Evolutionary conservation across 2,113 vertebrate genomes (phyloP).

Genomic region (Phainopepla nitens): DNA sequence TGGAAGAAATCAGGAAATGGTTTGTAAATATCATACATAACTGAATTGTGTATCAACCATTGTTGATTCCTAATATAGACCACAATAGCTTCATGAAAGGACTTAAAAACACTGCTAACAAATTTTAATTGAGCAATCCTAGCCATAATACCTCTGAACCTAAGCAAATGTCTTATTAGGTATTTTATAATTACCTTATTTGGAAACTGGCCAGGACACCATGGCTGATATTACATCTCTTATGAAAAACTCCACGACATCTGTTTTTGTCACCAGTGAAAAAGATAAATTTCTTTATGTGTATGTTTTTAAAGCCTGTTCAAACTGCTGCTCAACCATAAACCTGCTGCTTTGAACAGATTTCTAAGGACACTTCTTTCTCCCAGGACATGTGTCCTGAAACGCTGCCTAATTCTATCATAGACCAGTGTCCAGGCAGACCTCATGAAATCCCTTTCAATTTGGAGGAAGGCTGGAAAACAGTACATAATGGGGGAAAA

Average conservation of each 20-base stretch:
- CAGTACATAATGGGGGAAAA: not conserved
- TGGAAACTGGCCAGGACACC: not conserved
- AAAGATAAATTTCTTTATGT: not conserved
- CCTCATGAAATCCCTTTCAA: not conserved
- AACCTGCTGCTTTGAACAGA: not conserved
- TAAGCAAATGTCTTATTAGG: not conserved
- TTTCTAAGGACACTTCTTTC: not conserved
- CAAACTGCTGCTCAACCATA: not conserved
- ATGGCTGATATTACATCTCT: not conserved
- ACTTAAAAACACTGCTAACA: not conserved
- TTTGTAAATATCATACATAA: not conserved
- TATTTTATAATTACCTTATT: not conserved
- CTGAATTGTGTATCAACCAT: not conserved
- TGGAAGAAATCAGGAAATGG: not conserved
- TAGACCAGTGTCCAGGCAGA: not conserved
- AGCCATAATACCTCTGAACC: not conserved
- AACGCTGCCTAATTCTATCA: not conserved
- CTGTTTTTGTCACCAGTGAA: not conserved
- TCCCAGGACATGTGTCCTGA: not conserved
- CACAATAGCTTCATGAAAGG: not conserved
- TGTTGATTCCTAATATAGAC: not conserved
- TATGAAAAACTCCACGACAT: not conserved
- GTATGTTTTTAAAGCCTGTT: not conserved
- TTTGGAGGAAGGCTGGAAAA: not conserved
- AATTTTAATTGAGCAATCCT: not conserved